Evolutionary conservation across 2,888 invertebrate genomes (phyloP).

Genomic region (Tridacna crocea): DNA sequence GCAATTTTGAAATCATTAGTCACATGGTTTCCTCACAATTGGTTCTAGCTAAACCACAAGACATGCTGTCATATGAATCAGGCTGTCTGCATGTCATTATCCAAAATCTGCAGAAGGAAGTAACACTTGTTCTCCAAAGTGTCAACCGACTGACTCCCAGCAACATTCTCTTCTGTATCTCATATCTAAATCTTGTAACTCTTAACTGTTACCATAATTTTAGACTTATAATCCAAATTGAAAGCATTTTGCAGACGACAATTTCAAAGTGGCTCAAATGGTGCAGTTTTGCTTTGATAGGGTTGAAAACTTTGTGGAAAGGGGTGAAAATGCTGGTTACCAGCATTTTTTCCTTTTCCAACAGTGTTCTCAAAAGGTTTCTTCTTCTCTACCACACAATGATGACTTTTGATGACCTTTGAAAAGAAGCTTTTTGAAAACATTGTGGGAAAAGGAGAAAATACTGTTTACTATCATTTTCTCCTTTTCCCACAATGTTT

Average conservation of each 20-base stretch:
- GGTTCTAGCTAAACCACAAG: too few species aligned
- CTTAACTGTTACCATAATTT: neutral
- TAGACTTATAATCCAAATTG: too few species aligned
- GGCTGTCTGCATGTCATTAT: conserved; percentile 19
- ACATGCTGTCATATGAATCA: neutral
- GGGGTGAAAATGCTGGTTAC: neutral
- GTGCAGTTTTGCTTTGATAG: neutral
- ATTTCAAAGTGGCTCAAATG: neutral
- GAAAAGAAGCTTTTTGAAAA: too few species aligned
- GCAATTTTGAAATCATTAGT: too few species aligned
- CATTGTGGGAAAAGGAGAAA: too few species aligned
- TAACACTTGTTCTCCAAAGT: conserved; percentile 18
- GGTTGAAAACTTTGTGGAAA: neutral
- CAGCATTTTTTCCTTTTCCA: too few species aligned
- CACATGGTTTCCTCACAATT: too few species aligned
- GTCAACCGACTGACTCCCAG: conserved; percentile 14
- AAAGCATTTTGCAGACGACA: too few species aligned
- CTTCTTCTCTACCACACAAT: too few species aligned
- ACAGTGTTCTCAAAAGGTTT: too few species aligned
- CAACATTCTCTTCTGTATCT: conserved; percentile 12
- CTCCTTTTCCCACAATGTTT: neutral
- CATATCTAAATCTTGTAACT: neutral
- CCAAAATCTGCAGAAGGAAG: conserved; percentile 22
- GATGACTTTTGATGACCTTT: too few species aligned
- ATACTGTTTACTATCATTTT: too few species aligned